phyloP scores from a whole-genome alignment of 1,140 invertebrate species.

The Andrena cerasifolii region DNA sequence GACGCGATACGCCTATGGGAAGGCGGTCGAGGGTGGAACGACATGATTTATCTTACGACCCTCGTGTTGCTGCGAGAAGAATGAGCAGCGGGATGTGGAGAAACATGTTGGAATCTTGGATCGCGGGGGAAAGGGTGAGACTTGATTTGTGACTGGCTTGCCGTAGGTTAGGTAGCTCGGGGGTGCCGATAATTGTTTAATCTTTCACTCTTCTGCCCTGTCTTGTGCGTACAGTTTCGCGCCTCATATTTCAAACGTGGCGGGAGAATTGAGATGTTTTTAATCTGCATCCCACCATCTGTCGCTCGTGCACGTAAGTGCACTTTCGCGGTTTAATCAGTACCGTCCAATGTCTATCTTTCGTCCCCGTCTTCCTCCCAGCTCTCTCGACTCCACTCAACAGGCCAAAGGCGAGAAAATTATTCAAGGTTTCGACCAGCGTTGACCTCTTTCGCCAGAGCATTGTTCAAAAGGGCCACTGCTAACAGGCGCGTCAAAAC shows the following conservation, averaged over 20 bases:
- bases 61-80: conserved; percentile 7
- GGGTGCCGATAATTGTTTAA: not conserved
- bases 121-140: not conserved
- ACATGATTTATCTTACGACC: conserved; percentile 47
- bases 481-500: not conserved
- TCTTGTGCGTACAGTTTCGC: too few species aligned
- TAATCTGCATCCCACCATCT: not conserved
- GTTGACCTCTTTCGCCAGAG: not conserved
- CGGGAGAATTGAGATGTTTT: not conserved
- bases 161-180: too few species aligned
- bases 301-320: not conserved
- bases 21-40: not conserved
- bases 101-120: not conserved
- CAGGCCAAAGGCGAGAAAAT: not conserved
- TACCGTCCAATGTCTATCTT: not conserved
- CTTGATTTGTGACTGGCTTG: not conserved
- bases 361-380: not conserved
- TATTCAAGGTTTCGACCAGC: not conserved
- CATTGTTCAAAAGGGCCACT: not conserved
- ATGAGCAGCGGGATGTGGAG: not conserved
- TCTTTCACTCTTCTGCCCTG: not conserved
- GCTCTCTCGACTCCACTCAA: not conserved
- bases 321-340: not conserved
- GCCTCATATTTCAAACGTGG: too few species aligned
- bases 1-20: not conserved